Base-by-base conservation (phyloP, 2,113 vertebrate species). In the Myxocyprinus asiaticus region DNA sequence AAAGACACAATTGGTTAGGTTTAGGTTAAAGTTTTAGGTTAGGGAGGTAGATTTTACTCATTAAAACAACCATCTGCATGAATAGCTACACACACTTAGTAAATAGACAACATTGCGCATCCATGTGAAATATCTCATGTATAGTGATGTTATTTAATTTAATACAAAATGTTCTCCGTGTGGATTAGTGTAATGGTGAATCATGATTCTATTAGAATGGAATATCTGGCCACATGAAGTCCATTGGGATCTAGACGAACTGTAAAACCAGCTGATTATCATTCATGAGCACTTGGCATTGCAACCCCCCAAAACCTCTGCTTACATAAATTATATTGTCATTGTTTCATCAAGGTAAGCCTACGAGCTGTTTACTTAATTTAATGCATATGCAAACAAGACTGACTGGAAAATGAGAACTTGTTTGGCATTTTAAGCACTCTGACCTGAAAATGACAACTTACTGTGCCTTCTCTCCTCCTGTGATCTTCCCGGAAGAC, bases 341-440 rank as follows among this genome's bases (percentile, higher is more conserved):
- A 14, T 76, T 74, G 64, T 15, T 74, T 81, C 62, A 82, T 63
- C 67, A 53, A 59, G 65, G 51, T 77, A 73, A 66, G 56, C 69
- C 75, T 81, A 67, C 47, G 62, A 82, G 75, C 67, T 68, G 79
- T 80, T 83, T 81, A 45, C 70, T 82, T 86, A 72, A 85, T 78
- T 78, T 65, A 78, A 59, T 72, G 17, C 4, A 70, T 63, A 78
- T 51, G 59, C 71, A 78, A 82, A 80, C 70, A 81, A 17, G 48
- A 82, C 59, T 71, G 79, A 81, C 67, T 51, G 22, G 56, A 67
- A 79, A 79, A 77, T 12, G n/a, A n/a, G 56, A 72, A n/a, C 48
- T 9, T 7, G 22, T 76, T 67, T 44, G 12, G n/a, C 79, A 63
- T 77, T 67, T 69, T 59, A 76, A 66, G 65, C 55, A 76, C 33